phyloP scores from a whole-genome alignment of 2,797 vertebrate genomes.

The Ibycter americanus region DNA sequence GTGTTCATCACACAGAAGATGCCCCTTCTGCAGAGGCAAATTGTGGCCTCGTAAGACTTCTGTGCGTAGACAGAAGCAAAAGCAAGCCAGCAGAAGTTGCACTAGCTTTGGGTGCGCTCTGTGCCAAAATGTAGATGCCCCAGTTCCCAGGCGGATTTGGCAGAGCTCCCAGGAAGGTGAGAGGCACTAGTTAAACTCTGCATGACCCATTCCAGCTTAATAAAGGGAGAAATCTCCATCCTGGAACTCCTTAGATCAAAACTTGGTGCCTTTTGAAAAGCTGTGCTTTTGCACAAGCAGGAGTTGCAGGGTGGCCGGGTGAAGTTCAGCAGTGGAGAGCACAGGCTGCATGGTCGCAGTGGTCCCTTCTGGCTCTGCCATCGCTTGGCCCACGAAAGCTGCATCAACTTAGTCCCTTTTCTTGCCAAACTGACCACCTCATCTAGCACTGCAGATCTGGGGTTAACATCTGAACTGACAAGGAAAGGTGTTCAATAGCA shows the following conservation, averaged over 20 bases:
- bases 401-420: background rate
- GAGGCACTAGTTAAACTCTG: background rate
- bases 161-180: background rate
- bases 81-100: background rate
- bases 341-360: background rate
- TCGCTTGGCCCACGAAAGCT: background rate
- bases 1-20: background rate
- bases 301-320: rapidly evolving
- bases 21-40: background rate
- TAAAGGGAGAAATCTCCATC: background rate
- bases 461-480: background rate
- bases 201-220: background rate
- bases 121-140: background rate
- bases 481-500: background rate
- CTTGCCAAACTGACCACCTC: background rate
- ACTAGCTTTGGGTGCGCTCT: background rate
- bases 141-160: background rate
- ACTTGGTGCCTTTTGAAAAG: background rate
- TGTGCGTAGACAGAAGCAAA: background rate
- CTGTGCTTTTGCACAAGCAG: background rate
- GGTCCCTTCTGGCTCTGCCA: background rate
- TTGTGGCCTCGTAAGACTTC: background rate
- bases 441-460: background rate
- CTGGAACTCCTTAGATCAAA: background rate
- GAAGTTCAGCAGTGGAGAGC: background rate